Percentiles rank a stretch among this genome's conserved stretches.
Conservation (phyloP, 2,113 vertebrate genomes). For the Excalfactoria chinensis region DNA sequence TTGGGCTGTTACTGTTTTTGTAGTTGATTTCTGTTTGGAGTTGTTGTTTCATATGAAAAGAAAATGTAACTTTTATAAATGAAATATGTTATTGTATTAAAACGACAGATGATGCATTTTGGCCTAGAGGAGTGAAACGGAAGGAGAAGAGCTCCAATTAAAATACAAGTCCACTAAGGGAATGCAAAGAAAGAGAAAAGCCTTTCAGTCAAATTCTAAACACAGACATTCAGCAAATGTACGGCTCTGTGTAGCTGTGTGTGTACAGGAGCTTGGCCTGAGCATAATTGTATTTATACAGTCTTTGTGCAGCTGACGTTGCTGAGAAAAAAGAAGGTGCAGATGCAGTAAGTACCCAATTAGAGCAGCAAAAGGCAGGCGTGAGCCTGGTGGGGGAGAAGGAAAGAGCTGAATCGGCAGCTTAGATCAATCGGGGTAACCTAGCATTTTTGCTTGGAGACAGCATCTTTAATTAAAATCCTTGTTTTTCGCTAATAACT, state of each 20-base stretch:
- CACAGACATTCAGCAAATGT: not conserved
- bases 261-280: not conserved
- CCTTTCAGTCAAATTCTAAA: not conserved
- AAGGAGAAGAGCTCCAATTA: not conserved
- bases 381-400: not conserved
- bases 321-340: slow-evolving; percentile 43
- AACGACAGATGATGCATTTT: not conserved
- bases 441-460: slow-evolving; percentile 54
- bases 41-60: not conserved
- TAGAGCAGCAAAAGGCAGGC: slow-evolving; percentile 19
- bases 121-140: not conserved
- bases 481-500: slow-evolving; percentile 77
- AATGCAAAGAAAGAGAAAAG: not conserved
- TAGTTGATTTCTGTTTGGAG: not conserved
- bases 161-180: not conserved
- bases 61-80: not conserved
- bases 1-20: not conserved
- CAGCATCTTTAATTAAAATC: slow-evolving; percentile 79
- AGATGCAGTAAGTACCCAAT: slow-evolving; percentile 45
- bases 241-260: not conserved
- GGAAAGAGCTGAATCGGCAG: slow-evolving; percentile 69
- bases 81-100: not conserved
- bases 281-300: slow-evolving; percentile 21
- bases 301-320: slow-evolving; percentile 23
- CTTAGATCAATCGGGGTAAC: slow-evolving; percentile 58